Evolutionary conservation across 2,888 invertebrate genomes (phyloP).

Genomic region (Phytoseiulus persimilis): DNA sequence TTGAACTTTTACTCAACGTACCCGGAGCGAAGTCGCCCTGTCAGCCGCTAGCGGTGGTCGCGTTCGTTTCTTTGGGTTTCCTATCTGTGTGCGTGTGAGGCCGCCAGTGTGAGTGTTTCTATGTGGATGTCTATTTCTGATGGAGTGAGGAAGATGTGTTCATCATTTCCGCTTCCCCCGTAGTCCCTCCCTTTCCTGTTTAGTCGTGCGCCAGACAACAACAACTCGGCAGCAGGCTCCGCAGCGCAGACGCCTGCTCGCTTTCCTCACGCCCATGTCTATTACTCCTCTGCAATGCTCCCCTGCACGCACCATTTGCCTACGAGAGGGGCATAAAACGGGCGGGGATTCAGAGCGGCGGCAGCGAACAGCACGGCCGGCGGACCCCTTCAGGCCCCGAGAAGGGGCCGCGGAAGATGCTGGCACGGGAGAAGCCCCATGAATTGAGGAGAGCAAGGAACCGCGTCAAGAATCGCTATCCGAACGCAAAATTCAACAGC

Average conservation of each 20-base stretch:
- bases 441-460: neutral
- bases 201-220: neutral
- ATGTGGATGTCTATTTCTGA: neutral
- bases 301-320: neutral
- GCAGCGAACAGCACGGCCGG: neutral
- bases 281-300: neutral
- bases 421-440: neutral
- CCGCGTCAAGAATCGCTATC: too few species aligned
- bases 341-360: neutral
- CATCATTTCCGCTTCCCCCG: slow-evolving; percentile 5
- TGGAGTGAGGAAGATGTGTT: slow-evolving; percentile 5
- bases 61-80: neutral
- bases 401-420: neutral
- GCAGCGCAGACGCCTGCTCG: neutral
- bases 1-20: neutral
- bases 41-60: neutral
- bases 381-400: neutral
- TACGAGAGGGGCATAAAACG: neutral
- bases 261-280: neutral
- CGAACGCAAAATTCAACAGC: too few species aligned
- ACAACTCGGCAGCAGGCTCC: neutral
- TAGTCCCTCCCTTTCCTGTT: neutral
- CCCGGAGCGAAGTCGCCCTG: neutral
- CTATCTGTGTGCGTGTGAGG: neutral
- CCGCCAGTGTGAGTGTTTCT: neutral